Base-by-base conservation (phyloP, 2,797 vertebrate species). In the Heliangelus exortis region DNA sequence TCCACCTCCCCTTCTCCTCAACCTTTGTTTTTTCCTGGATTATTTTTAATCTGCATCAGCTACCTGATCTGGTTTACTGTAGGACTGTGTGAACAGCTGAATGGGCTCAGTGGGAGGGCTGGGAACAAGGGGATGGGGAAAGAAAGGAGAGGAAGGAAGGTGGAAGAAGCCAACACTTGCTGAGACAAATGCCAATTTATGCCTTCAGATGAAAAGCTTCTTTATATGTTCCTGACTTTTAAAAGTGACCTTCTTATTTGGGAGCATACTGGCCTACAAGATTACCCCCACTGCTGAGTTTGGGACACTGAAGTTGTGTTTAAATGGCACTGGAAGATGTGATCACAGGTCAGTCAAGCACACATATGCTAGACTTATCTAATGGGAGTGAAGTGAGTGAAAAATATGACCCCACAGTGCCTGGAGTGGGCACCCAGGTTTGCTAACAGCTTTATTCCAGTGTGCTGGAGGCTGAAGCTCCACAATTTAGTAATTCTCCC, bases 51-150 rank as follows among this genome's bases (percentile, higher is more conserved):
- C 83, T 92, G 74, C 80, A 81, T 84, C 69, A 92, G 77, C 58
- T 78, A 92, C 87, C 83, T 69, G 26, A 90, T 95, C 87, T 86
- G 80, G 90, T 91, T 96, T 71, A 66, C 95, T 55, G 91, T 96
- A 87, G 96, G 91, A 93, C 95, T 93, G 96, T 93, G 95, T 66
- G 93, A 96, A 93, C 94, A 96, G 91, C 96, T 96, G 93, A 96
- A 95, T 90, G 90, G 91, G 71, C 82, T 93, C 77, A 93, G 96
- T 95, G 87, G 95, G 95, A 95, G 95, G 88, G 92, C 88, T 91
- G 83, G 59, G 87, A 96, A 88, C 73, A 84, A 84, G 94, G 62
- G 79, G 47, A 81, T 57, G 63, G 43, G 86, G 80, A 90, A 88
- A 72, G 92, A 90, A 88, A 53, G 28, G 58, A 69, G 69, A 73